A percentile compares a stretch with the other conserved stretches of the same genome.
phyloP scores from a whole-genome alignment of 2,113 vertebrate species.

The Tamias sibiricus region DNA sequence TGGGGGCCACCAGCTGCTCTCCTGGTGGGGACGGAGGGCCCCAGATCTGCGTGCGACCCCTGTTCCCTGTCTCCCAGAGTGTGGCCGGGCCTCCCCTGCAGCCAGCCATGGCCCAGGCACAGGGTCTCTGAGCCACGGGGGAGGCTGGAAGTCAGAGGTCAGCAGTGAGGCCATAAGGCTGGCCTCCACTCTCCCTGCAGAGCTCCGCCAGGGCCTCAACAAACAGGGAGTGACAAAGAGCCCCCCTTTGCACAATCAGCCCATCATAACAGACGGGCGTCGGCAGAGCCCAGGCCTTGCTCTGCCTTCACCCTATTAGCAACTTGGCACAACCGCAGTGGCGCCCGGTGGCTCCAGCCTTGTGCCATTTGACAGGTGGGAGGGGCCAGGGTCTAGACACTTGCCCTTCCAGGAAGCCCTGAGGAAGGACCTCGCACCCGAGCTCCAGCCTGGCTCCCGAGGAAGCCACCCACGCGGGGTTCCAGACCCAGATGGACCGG shows the following conservation, averaged over 20 bases:
- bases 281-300: not conserved
- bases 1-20: not conserved
- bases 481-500: not conserved
- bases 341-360: not conserved
- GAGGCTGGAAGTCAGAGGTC: not conserved
- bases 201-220: conserved; percentile 2
- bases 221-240: conserved; percentile 67
- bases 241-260: conserved; percentile 61
- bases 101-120: fast-evolving
- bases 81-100: not conserved
- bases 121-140: not conserved
- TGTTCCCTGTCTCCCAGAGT: not conserved
- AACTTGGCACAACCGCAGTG: not conserved
- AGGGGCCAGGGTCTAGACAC: not conserved
- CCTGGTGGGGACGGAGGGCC: not conserved
- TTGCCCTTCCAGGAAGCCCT: not conserved
- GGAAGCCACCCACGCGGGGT: not conserved
- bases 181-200: not conserved
- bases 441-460: not conserved
- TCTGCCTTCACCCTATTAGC: not conserved
- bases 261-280: conserved; percentile 47
- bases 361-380: fast-evolving
- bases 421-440: not conserved
- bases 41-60: not conserved
- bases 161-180: not conserved